These are phyloP conservation scores for Caenorhabditis panamensis DNA, from an alignment of 2,888 invertebrate species.

Conservation along the genomic window DNA sequence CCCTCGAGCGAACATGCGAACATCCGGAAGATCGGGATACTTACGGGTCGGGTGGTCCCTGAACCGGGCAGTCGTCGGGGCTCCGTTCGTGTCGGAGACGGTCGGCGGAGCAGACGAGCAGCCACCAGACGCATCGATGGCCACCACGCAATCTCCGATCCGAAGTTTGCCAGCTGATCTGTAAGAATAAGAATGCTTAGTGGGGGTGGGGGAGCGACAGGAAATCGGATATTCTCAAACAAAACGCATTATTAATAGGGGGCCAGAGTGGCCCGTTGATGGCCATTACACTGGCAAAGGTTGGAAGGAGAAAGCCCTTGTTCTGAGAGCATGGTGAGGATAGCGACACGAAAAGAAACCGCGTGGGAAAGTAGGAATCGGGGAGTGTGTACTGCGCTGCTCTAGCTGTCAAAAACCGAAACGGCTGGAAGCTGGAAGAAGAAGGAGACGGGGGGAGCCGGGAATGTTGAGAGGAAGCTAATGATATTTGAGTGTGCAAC, in stretches of 20 bases:
- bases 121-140: conserved; percentile 59
- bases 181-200: conserved; percentile 42
- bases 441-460: no score
- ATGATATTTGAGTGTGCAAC: conserved; percentile 2
- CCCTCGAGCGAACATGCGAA: conserved; percentile 9
- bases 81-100: conserved; percentile 39
- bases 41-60: conserved; percentile 28
- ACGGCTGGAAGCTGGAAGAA: not conserved
- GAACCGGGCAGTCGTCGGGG: conserved; percentile 16
- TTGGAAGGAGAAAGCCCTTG: conserved; percentile 2
- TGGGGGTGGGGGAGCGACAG: conserved; percentile 21
- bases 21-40: conserved; percentile 5
- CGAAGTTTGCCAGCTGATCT: conserved; percentile 76
- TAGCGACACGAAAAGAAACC: conserved; percentile 41
- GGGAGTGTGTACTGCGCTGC: conserved; percentile 2
- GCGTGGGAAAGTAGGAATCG: conserved; percentile 33
- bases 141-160: conserved; percentile 75
- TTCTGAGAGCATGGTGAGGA: conserved; percentile 5
- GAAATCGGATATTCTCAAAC: conserved; percentile 61
- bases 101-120: conserved; percentile 38
- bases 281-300: conserved; percentile 29
- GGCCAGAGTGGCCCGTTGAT: conserved; percentile 18
- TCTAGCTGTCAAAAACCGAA: not conserved
- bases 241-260: conserved; percentile 46
- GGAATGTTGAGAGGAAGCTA: not conserved